Base-by-base conservation (phyloP, 2,888 invertebrate species). In the Isoperla grammatica region DNA sequence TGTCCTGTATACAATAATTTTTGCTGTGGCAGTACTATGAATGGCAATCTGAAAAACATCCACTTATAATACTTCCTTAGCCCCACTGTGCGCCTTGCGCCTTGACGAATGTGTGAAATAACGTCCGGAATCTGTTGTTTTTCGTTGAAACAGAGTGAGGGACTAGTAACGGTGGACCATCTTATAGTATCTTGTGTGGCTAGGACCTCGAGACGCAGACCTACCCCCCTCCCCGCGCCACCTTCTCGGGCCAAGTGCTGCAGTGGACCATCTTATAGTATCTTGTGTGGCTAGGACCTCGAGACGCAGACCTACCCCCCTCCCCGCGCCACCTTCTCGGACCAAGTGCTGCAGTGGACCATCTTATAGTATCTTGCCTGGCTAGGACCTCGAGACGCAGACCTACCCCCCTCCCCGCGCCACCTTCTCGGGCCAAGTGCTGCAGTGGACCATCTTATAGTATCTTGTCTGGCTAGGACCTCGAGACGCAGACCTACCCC, bases 251-350 rank as follows among this genome's bases (percentile, higher is more conserved):
- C 0, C 87, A 87, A 63, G 89, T 90, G 5, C 82, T 90, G 2
- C 95, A 95, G 71, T 91, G 93, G 87, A 83, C 88, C 48, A 95
- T 96, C 68, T 95, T 87, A 71, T 95, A 96, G n/a, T n/a, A n/a
- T n/a, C 73, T 88, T 81, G 54, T 96, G 96, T 70, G 82, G 85
- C 68, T 85, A 82, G 82, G 79, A 81, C 59, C 73, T 79, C 65
- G 75, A 87, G 42, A 93, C 93, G 1, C 93, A 95, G 77, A 95
- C 95, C 0, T 81, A 90, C 62, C 95, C 95, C 13, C 95, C 95
- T 1, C 89, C 94, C 0, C 81, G 90, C 64, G 87, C 84, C 0
- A 85, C 81, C 49, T 92, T 83, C 71, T 83, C 87, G 1, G 82
- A 81, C 0, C 87, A 87, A 63, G 89, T 90, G 5, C 82, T 90